These are phyloP conservation scores for Argya squamiceps DNA, from an alignment of 2,797 vertebrate species.

Conservation along the genomic window DNA sequence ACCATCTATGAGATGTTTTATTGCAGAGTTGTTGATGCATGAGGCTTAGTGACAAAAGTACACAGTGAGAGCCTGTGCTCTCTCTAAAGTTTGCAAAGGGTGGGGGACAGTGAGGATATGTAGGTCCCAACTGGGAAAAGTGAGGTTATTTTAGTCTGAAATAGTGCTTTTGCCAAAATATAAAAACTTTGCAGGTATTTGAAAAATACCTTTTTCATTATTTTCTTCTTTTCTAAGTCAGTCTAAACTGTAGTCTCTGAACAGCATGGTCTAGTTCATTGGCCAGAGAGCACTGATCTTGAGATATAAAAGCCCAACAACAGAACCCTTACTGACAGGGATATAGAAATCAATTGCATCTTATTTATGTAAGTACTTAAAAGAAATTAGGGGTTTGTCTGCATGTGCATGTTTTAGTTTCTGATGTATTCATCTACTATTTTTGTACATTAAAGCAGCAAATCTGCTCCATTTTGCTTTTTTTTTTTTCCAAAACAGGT, in stretches of 20 bases:
- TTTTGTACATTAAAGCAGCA: not conserved
- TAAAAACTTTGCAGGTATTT: not conserved
- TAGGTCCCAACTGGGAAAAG: not conserved
- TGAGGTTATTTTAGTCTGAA: not conserved
- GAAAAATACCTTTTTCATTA: not conserved
- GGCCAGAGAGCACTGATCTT: not conserved
- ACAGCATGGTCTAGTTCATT: not conserved
- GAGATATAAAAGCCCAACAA: not conserved
- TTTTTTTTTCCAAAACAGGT: not conserved
- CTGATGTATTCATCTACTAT: not conserved
- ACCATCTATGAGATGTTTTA: not conserved
- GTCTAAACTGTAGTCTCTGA: not conserved
- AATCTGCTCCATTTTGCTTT: not conserved
- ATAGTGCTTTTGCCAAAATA: not conserved
- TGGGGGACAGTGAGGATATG: not conserved
- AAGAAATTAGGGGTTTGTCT: not conserved
- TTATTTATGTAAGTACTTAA: not conserved
- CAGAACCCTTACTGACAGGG: not conserved
- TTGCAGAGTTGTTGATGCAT: not conserved
- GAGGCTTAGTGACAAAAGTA: not conserved
- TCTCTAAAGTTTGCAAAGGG: not conserved
- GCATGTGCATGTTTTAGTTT: not conserved
- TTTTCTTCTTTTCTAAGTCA: not conserved
- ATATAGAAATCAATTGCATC: not conserved
- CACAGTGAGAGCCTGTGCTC: not conserved